A percentile compares a stretch with the other conserved stretches of the same genome.
phyloP scores from a whole-genome alignment of 2,113 vertebrate genomes.

The Onychostruthus taczanowskii region DNA sequence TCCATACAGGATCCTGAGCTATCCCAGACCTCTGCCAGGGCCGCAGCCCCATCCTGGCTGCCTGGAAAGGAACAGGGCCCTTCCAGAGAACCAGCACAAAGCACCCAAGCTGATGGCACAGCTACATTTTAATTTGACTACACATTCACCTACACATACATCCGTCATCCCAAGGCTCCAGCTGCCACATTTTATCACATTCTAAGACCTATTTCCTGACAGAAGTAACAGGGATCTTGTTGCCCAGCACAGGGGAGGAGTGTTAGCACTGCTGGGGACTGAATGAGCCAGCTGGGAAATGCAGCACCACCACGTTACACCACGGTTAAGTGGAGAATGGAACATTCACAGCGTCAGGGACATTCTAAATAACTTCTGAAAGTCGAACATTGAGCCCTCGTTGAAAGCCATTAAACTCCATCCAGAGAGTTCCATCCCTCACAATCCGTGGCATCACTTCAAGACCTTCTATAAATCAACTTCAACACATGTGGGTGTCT shows the following conservation, averaged over 20 bases:
- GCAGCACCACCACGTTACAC: fast-evolving
- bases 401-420: not conserved
- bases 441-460: constrained; percentile 23
- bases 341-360: not conserved
- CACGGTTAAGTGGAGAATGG: not conserved
- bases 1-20: not conserved
- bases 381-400: not conserved
- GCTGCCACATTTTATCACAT: not conserved
- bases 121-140: not conserved
- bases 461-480: constrained; percentile 57
- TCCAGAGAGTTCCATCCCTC: not conserved
- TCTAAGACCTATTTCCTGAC: not conserved
- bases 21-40: not conserved
- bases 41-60: not conserved
- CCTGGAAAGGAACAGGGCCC: not conserved
- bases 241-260: not conserved
- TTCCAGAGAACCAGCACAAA: not conserved
- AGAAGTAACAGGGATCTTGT: not conserved
- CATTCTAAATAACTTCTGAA: not conserved
- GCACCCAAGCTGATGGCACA: not conserved
- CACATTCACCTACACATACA: not conserved
- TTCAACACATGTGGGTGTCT: constrained; percentile 59
- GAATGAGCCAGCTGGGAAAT: not conserved
- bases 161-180: not conserved
- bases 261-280: not conserved